Base-by-base conservation (phyloP, 2,113 vertebrate genomes). In the Tricholaema leucomelas region DNA sequence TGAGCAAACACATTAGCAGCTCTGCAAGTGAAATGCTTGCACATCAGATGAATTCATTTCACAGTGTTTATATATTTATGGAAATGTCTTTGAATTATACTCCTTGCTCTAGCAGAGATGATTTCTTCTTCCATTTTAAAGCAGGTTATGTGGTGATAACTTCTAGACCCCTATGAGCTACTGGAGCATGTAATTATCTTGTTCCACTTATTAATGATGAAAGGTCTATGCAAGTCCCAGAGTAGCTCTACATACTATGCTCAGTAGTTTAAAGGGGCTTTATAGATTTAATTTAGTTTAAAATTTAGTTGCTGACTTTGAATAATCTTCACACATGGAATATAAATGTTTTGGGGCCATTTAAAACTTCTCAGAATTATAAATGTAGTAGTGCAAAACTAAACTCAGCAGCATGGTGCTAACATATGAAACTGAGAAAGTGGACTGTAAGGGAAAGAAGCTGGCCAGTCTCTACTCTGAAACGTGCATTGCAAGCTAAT, bases 161-260 rank as follows among this genome's bases (percentile, higher is more conserved):
- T 96, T 88, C 52, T 94, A 74, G 96, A 92, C 81, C 94, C 52
- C 72, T 82, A 54, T 33, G 87, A 95, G 87, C 89, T 93, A 83
- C 87, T 74, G 92, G 69, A 96, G 89, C 92, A 75, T 94, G 92
- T 94, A 96, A 96, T 96, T 94, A 93, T 81, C 85, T 94, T 87
- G 91, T 96, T 96, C 87, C 38, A 67, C 88, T 92, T 96, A 87
- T 78, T 95, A 93, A 96, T 85, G 93, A 94, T 95, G 91, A 94
- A 96, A 96, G 78, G 81, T 87, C 86, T 85, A 38, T 54, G 55
- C 50, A 71, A 91, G 75, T 95, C 91, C 87, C 96, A 94, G 92
- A 82, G 81, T 19, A 82, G 66, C 75, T 95, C 17, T 69, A 75
- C 71, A n/a, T 69, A 36, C 61, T 56, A 13, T 31, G 72, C 76